Evolutionary conservation across 2,113 vertebrate species (phyloP).

Genomic region (Zapus hudsonius): DNA sequence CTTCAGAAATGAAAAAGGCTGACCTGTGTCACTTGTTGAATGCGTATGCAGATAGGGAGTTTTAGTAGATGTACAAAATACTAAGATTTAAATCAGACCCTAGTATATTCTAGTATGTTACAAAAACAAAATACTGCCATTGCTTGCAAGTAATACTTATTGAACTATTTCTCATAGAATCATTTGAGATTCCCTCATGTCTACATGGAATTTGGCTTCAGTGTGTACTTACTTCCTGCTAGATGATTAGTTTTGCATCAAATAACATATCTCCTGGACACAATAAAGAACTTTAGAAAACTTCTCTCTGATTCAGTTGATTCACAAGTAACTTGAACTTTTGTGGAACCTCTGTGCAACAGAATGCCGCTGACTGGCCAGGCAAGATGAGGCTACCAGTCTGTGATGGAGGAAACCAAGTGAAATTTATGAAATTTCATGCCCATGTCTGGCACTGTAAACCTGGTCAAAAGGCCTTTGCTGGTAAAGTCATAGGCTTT

Average conservation of each 20-base stretch:
- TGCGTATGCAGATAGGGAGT: neutral
- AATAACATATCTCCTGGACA: neutral
- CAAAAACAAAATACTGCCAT: neutral
- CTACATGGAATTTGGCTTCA: neutral
- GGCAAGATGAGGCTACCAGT: too few species aligned
- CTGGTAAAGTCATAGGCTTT: too few species aligned
- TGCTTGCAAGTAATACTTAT: neutral
- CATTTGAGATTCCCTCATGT: neutral
- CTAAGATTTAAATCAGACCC: neutral
- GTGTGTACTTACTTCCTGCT: neutral
- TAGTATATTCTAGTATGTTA: neutral
- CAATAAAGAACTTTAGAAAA: neutral
- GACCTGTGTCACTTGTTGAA: neutral
- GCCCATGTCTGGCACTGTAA: too few species aligned
- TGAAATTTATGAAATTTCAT: too few species aligned
- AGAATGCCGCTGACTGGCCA: too few species aligned
- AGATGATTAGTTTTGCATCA: neutral
- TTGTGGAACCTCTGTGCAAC: too few species aligned
- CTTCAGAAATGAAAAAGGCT: neutral
- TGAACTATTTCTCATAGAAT: neutral
- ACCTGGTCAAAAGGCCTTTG: too few species aligned
- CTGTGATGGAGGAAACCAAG: too few species aligned
- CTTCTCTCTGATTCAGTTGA: neutral
- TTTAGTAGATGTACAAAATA: neutral
- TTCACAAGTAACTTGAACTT: neutral